These are phyloP conservation scores for Salvelinus sp. DNA, from an alignment of 2,113 vertebrate species.

Conservation along the genomic window DNA sequence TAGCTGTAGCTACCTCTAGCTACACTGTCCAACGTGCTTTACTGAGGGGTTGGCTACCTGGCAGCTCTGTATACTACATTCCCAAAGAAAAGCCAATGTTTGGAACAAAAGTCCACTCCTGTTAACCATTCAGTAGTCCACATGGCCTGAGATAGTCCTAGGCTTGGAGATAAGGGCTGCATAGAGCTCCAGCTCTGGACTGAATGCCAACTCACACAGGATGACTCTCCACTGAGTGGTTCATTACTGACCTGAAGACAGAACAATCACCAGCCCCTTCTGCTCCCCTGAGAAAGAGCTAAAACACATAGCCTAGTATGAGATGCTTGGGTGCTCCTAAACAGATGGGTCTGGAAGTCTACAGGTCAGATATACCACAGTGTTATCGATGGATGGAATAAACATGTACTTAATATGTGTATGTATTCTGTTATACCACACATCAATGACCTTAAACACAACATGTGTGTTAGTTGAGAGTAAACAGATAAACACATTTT, in stretches of 20 bases:
- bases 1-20: conserved; percentile 37
- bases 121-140: conserved; percentile 41
- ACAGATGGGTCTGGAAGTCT: no score
- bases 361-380: no score
- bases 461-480: conserved; percentile 48
- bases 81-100: conserved; percentile 39
- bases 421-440: no score
- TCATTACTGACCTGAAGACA: conserved; percentile 32
- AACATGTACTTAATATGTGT: no score
- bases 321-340: no score
- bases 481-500: conserved; percentile 10
- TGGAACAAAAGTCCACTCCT: conserved; percentile 44
- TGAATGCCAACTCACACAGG: conserved; percentile 9
- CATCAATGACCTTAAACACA: conserved; percentile 35
- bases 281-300: no score
- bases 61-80: conserved; percentile 54
- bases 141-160: conserved; percentile 37
- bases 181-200: conserved; percentile 12
- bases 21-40: conserved; percentile 57
- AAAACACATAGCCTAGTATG: no score
- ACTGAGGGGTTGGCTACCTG: conserved; percentile 21
- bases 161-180: conserved; percentile 24
- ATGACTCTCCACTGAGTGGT: conserved; percentile 23
- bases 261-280: conserved; percentile 14
- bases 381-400: no score